Evolutionary conservation across 2,113 vertebrate genomes (phyloP).

Genomic region (Aptenodytes patagonicus): DNA sequence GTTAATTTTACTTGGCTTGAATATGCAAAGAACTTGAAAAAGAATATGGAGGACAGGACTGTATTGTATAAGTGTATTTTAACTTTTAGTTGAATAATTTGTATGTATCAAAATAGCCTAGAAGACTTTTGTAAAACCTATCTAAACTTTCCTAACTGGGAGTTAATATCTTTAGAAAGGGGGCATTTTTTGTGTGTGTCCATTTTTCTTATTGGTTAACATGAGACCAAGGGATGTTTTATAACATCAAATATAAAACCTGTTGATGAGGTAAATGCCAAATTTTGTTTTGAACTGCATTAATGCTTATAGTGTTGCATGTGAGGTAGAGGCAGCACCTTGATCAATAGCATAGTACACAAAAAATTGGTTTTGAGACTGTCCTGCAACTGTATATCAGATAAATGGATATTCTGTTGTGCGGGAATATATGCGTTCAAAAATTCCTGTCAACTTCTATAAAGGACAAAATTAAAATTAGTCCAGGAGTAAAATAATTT

Average conservation of each 20-base stretch:
- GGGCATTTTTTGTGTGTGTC: constrained; percentile 27
- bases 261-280: constrained; percentile 44
- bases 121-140: constrained; percentile 71
- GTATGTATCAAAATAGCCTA: constrained; percentile 81
- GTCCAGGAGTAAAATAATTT: constrained; percentile 37
- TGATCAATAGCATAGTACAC: constrained; percentile 47
- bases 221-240: constrained; percentile 60
- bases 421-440: constrained; percentile 5
- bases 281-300: constrained; percentile 32
- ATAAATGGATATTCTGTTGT: constrained; percentile 16
- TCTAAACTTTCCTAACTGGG: constrained; percentile 68
- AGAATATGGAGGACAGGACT: constrained; percentile 70
- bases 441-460: constrained; percentile 21
- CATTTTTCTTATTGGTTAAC: constrained; percentile 49
- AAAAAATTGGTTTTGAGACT: constrained; percentile 40
- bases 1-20: constrained; percentile 76
- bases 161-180: constrained; percentile 51
- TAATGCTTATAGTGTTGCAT: constrained; percentile 46
- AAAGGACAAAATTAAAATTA: constrained; percentile 36
- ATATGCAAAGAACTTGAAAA: constrained; percentile 68
- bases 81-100: constrained; percentile 87
- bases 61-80: constrained; percentile 87
- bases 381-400: constrained; percentile 32
- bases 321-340: constrained; percentile 42
- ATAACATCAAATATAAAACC: not conserved